Percentiles rank a stretch among this genome's conserved stretches.
Conservation (phyloP, 2,888 invertebrate species). For the Drosophila multiciliata region DNA sequence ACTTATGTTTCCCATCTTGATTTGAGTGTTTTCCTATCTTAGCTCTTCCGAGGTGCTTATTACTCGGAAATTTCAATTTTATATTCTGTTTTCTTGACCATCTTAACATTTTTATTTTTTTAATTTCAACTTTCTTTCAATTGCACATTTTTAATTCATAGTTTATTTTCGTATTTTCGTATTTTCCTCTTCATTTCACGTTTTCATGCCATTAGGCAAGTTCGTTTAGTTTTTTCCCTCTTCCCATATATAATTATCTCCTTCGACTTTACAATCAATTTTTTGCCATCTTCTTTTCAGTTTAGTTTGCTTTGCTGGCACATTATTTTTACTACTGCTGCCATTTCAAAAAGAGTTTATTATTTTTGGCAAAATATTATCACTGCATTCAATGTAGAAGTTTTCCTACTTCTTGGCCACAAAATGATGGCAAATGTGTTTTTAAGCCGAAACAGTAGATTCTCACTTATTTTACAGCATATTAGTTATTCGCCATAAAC, state of each 20-base stretch:
- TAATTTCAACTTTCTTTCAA: not conserved
- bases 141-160: constrained; percentile 4
- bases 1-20: not conserved
- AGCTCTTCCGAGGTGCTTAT: not conserved
- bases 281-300: not conserved
- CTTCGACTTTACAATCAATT: constrained; percentile 18
- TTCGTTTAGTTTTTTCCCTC: constrained; percentile 11
- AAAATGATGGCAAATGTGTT: constrained; percentile 70
- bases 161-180: constrained; percentile 1
- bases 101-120: not conserved
- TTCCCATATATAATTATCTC: constrained; percentile 20
- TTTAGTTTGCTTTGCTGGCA: not conserved
- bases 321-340: not conserved
- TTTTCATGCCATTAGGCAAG: constrained; percentile 25
- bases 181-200: constrained; percentile 7
- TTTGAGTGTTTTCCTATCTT: not conserved
- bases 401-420: constrained; percentile 16
- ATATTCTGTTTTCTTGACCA: constrained; percentile 1
- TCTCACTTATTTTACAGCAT: constrained; percentile 77
- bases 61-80: constrained; percentile 5
- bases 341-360: not conserved
- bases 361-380: constrained; percentile 33
- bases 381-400: constrained; percentile 47
- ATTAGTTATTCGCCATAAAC: constrained; percentile 80
- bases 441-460: constrained; percentile 64